Base-by-base conservation (phyloP, 2,113 vertebrate genomes). In the Mionectes macconnelli region DNA sequence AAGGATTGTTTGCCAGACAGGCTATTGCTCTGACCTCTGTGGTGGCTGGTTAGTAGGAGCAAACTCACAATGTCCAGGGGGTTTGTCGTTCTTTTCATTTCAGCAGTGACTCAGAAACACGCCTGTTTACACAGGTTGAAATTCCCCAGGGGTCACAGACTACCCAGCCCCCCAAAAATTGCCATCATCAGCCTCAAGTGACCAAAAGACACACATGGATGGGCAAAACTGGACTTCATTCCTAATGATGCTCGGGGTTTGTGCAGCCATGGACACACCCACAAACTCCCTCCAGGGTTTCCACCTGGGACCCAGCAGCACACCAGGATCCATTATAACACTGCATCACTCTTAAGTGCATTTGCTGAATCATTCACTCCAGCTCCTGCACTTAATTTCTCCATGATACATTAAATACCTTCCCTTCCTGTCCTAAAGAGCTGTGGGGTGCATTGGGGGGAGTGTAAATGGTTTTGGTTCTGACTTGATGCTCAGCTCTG, bases 301-400 rank as follows among this genome's bases (percentile, higher is more conserved):
- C 78, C 78, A 75, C 63, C 66, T 59, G 27, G 7, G 22, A 79
- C 53, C 60, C 79, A 27, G 53, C 56, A 89, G 57, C 40, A 4
- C 52, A 11, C 70, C 56, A 9, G 21, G 52, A 52, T 42, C 76
- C 70, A 40, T 53, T 77, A 31, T 4, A 82, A 60, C 35, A 52
- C 35, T 59, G 37, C 59, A 77, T 23, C 87, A 23, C 31, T 4
- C n/a, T 15, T 23, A 47, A 50, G 33, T 5, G 37, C 37, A 13
- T 62, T 90, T 94, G 92, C 94, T 93, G 91, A 93, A 75, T 87
- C 63, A 74, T 47, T 78, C 45, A 19, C 80, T 93, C 40, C 62
- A 68, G 15, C 37, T 80, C 83, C 84, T 35, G n/a, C 17, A 80
- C 24, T 87, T 82, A 47, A 88, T 93, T 94, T 66, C 73, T 63